phyloP scores from a whole-genome alignment of 2,113 vertebrate genomes.

The Cromileptes altivelis region DNA sequence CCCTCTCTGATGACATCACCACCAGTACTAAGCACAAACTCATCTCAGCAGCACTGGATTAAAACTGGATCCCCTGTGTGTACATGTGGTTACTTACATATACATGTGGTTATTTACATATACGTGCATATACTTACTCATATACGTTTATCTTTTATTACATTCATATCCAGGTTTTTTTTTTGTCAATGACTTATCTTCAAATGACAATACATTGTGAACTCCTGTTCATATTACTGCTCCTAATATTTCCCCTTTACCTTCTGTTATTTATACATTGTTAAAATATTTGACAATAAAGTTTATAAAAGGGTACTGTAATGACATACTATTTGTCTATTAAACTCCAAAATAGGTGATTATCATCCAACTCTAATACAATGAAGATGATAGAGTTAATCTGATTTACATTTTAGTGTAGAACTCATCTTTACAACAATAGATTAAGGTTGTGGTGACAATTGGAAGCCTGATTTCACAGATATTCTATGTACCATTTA shows the following conservation, averaged over 20 bases:
- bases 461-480: background rate
- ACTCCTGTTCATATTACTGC: background rate
- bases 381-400: background rate
- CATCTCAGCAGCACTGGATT: background rate
- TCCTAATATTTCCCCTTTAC: background rate
- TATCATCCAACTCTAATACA: background rate
- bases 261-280: background rate
- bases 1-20: slow-evolving; percentile 10
- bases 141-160: background rate
- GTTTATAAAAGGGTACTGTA: background rate
- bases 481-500: background rate
- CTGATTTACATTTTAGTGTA: background rate
- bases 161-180: background rate
- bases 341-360: too few relatives aligned
- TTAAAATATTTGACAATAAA: background rate
- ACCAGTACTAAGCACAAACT: background rate
- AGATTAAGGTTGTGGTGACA: background rate
- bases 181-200: background rate
- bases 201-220: background rate
- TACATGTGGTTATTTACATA: too few relatives aligned
- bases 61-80: background rate
- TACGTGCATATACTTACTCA: background rate
- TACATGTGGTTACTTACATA: background rate
- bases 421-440: background rate
- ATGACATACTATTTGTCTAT: background rate